Evolutionary conservation across 2,797 vertebrate genomes (phyloP).

Genomic region (Diglossa cyanea): DNA sequence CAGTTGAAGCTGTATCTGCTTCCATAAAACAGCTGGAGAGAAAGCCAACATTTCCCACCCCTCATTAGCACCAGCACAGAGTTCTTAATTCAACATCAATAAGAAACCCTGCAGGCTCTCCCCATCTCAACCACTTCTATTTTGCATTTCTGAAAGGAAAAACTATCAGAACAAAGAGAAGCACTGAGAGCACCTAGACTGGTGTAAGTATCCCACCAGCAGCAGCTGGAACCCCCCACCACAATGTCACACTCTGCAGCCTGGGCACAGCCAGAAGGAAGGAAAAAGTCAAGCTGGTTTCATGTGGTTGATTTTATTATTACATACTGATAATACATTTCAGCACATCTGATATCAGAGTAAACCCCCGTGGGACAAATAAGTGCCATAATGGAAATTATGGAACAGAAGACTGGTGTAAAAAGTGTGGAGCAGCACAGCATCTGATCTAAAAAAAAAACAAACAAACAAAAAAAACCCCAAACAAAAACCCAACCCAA

Average conservation of each 20-base stretch:
- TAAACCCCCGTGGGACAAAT: background rate
- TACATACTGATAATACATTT: slow-evolving; percentile 36
- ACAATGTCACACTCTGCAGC: background rate
- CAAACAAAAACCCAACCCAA: background rate
- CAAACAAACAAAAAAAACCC: no score
- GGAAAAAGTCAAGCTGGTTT: background rate
- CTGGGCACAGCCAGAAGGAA: background rate
- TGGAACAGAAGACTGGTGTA: background rate
- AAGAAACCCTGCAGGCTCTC: background rate
- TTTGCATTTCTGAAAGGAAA: background rate
- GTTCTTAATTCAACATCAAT: background rate
- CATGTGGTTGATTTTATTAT: slow-evolving; percentile 48
- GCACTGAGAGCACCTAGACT: background rate
- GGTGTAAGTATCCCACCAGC: background rate
- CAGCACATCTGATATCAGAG: slow-evolving; percentile 23
- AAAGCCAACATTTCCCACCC: background rate
- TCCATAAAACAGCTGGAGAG: background rate
- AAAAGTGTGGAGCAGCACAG: slow-evolving; percentile 10
- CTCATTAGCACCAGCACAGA: background rate
- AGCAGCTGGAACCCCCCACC: background rate
- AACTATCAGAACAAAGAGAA: background rate
- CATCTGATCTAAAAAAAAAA: background rate
- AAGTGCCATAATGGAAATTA: background rate
- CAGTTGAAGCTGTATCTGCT: background rate
- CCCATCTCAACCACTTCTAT: background rate